These are phyloP conservation scores for Lepus europaeus DNA, from an alignment of 2,113 vertebrate genomes.

Conservation along the genomic window DNA sequence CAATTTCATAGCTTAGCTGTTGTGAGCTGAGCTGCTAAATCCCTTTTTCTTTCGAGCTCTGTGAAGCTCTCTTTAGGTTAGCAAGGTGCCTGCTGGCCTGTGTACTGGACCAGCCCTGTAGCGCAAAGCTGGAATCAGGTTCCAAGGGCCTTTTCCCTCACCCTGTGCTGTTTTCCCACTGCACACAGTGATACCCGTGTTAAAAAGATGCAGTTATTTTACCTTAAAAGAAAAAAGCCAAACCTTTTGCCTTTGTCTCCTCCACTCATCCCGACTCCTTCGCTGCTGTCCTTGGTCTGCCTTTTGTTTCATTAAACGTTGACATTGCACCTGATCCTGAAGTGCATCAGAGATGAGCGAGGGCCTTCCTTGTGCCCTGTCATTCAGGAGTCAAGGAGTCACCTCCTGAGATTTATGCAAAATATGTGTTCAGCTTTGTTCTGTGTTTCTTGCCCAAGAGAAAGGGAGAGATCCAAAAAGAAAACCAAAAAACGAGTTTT, in stretches of 20 bases:
- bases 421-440: not conserved
- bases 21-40: no score
- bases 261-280: not conserved
- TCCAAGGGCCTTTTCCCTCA: not conserved
- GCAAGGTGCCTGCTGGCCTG: not conserved
- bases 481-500: not conserved
- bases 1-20: no score
- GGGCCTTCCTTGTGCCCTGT: not conserved
- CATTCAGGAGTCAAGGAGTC: not conserved
- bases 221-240: not conserved
- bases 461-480: not conserved
- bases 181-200: not conserved
- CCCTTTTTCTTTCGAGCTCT: not conserved
- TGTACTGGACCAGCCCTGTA: not conserved
- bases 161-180: not conserved
- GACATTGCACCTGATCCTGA: not conserved
- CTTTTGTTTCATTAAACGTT: not conserved
- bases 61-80: not conserved
- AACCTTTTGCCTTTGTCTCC: slow-evolving; percentile 1
- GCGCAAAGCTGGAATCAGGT: not conserved
- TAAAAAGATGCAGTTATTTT: not conserved
- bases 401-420: not conserved
- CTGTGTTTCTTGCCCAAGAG: not conserved
- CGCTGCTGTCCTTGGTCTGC: not conserved
- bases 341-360: not conserved